phyloP scores from a whole-genome alignment of 2,888 invertebrate species.

The Epirrhoe alternata region DNA sequence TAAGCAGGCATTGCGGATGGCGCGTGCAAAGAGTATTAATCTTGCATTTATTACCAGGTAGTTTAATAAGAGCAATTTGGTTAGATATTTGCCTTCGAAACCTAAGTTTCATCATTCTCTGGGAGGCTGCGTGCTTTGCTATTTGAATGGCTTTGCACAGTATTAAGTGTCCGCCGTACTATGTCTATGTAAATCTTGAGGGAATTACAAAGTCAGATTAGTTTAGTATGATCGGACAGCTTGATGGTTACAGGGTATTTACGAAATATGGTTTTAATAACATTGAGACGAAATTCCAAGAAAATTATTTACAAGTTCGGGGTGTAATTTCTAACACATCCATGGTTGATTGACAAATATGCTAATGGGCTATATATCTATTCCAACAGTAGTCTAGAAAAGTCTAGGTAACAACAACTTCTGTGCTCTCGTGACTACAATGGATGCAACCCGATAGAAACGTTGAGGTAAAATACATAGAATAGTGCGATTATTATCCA shows the following conservation, averaged over 20 bases:
- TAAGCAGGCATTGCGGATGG: conserved; percentile 38
- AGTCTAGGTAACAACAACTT: background rate
- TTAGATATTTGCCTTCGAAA: conserved; percentile 53
- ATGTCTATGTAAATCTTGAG: conserved; percentile 45
- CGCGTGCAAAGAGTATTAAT: conserved; percentile 43
- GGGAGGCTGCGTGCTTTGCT: conserved; percentile 37
- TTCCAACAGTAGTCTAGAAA: background rate
- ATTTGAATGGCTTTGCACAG: conserved; percentile 33
- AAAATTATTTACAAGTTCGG: conserved; percentile 12
- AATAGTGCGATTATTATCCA: no score
- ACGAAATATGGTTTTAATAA: conserved; percentile 46
- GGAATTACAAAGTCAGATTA: conserved; percentile 53
- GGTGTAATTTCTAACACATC: background rate
- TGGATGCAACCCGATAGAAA: no score
- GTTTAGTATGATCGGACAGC: conserved; percentile 47
- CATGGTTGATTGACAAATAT: background rate
- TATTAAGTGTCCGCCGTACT: conserved; percentile 29
- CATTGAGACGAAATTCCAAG: conserved; percentile 5
- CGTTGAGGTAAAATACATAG: no score
- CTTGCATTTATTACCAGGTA: conserved; percentile 42
- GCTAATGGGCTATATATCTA: background rate
- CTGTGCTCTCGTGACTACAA: no score
- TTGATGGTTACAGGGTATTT: conserved; percentile 48
- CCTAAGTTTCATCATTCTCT: conserved; percentile 52
- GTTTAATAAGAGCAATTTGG: conserved; percentile 54